Base-by-base conservation (phyloP, 2,797 vertebrate genomes). In the Melanogrammus aeglefinus region DNA sequence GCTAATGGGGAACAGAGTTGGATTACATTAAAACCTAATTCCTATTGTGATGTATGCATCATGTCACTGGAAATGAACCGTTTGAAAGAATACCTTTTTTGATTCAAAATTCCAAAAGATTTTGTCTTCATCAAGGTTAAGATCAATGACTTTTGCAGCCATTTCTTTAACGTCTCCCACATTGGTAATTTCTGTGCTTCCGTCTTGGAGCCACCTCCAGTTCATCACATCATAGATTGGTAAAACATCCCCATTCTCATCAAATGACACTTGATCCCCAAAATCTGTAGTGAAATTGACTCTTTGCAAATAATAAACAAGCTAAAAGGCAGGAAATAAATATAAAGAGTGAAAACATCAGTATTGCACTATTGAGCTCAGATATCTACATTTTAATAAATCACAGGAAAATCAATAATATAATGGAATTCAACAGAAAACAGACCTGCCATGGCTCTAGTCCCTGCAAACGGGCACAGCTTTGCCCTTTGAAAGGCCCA, bases 211-310 rank as follows among this genome's bases (percentile, higher is more conserved):
- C 81, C 88, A 86, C 66, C 77, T 36, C 93, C 92, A 90, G 85
- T 93, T 93, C 89, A 93, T 86, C 16, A 94, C 78, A 75, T 93
- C 93, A 77, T 93, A 93, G n/a, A 91, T 88, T 63, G 90, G 89
- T 71, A 92, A 77, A 8, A 88, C 88, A 78, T 92, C 89, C 14
- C 91, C 93, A 33, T 93, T 93, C 13, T 92, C 80, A 76, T 39
- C 38, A 39, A 39, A 39, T 39, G 38, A 39, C 38, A 39, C 38
- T 10, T 39, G 38, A 39, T 39, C 38, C 8, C 38, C 38, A 39
- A 39, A 39, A 39, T 39, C 7, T 39, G 38, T 39, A 39, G 38
- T 92, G 74, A 92, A 94, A 79, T 90, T 90, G 1, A 93, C 88
- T 5, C 77, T 88, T 79, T 90, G 78, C 77, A 92, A 79, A 66